Evolutionary conservation across 2,888 invertebrate species (phyloP).

Genomic region (Campoletis raptor): DNA sequence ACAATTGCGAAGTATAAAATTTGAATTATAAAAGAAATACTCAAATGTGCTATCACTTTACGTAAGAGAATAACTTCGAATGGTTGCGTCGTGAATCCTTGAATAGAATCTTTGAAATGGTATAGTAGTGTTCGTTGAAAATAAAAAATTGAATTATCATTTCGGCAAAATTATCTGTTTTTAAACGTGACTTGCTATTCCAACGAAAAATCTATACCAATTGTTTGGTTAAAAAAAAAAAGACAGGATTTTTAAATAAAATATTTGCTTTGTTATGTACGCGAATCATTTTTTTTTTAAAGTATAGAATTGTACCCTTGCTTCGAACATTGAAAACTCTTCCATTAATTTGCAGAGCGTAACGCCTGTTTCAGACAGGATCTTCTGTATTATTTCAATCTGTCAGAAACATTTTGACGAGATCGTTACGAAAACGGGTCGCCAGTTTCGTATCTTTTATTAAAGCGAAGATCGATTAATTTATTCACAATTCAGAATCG

Average conservation of each 20-base stretch:
- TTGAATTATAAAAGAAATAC: background rate
- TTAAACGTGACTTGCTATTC: background rate
- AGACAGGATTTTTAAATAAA: background rate
- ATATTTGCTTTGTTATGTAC: background rate
- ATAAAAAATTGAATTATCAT: background rate
- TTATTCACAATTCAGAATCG: constrained; percentile 1
- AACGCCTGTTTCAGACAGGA: constrained; percentile 55
- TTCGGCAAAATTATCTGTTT: background rate
- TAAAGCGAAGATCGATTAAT: constrained; percentile 51
- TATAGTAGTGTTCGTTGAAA: background rate
- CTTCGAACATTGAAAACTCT: constrained; percentile 15
- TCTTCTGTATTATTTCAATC: constrained; percentile 59
- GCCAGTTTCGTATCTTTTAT: constrained; percentile 24
- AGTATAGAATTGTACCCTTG: background rate
- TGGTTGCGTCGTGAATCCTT: background rate
- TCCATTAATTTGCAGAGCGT: constrained; percentile 39
- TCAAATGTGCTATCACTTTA: background rate
- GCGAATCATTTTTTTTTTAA: background rate
- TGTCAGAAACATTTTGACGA: constrained; percentile 66
- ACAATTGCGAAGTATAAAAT: background rate
- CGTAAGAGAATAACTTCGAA: background rate
- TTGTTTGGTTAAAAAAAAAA: background rate
- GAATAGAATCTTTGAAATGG: background rate
- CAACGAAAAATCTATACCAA: background rate
- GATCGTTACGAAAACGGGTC: constrained; percentile 6